These are phyloP conservation scores for Rhipidura dahli DNA, from an alignment of 2,113 vertebrate genomes.

Conservation along the genomic window DNA sequence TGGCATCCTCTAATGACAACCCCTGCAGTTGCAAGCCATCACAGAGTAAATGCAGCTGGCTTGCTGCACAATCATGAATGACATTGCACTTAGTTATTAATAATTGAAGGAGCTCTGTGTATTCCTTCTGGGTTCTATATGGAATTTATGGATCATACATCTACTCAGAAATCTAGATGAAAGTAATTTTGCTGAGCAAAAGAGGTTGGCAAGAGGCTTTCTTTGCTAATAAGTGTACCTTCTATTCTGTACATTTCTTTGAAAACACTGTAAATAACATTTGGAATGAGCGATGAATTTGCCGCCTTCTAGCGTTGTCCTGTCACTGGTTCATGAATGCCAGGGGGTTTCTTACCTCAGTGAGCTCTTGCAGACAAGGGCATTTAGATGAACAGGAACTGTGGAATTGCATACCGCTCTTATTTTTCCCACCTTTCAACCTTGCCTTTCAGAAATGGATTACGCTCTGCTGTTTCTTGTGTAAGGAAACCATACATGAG, in stretches of 20 bases:
- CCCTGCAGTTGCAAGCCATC: constrained; percentile 49
- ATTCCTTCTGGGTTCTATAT: constrained; percentile 59
- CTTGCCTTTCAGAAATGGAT: not conserved
- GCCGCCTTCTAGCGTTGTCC: not conserved
- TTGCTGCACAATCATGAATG: constrained; percentile 46
- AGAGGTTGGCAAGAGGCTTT: not conserved
- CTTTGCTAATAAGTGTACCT: not conserved
- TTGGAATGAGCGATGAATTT: not conserved
- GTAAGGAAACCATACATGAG: not conserved
- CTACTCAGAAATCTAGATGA: not conserved
- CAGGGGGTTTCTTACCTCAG: not conserved
- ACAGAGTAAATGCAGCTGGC: constrained; percentile 46
- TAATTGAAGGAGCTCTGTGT: constrained; percentile 70
- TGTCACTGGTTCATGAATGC: not conserved
- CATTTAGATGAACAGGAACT: not conserved
- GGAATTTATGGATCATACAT: constrained; percentile 73
- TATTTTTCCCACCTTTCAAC: not conserved
- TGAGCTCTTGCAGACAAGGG: not conserved
- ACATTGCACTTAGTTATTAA: constrained; percentile 68
- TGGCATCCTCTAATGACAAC: constrained; percentile 48
- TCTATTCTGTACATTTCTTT: not conserved
- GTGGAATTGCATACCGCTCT: not conserved
- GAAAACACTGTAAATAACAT: constrained; percentile 10
- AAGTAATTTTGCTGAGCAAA: constrained; percentile 25
- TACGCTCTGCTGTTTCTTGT: not conserved